Evolutionary conservation across 2,797 vertebrate genomes (phyloP), one percentile per base, ranked within the genome.

Genomic region (Peromyscus melanophrys): DNA sequence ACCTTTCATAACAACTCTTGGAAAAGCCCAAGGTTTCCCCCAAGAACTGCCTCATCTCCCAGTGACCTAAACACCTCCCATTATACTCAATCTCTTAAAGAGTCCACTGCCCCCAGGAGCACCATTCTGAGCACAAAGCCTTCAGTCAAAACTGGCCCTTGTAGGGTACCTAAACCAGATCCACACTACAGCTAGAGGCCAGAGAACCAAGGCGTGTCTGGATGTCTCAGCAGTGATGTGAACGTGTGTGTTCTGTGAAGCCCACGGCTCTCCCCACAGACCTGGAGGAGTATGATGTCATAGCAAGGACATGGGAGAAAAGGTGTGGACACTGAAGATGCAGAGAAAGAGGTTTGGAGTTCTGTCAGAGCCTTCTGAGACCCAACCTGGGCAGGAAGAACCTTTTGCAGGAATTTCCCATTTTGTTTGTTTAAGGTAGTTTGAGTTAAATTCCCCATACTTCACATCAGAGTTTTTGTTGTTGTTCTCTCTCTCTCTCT

Each of bases 291-390:
- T 40, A 61, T 89, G 75, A 93, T 37, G 59, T 46, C 71, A 46
- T 1, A 46, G 43, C 49, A 21, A 73, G 55, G 77, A 29, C 49
- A 25, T 4, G 67, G 25, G 65, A 69, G 63, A 40, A 46, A 37
- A 57, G n/a, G 23, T 37, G 23, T 63, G 52, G 52, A 57, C 31
- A 11, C 13, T 77, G 49, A 81, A 88, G 83, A 46, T 40, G 49
- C 40, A 96, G 52, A 82, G 84, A 75, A 73, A 76, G 69, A 13
- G 2, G 0, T 89, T 92, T 94, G 57, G 34, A 31, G 82, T 96
- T 96, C 71, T 75, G 37, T 81, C 93, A 61, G 88, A 92, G 19
- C 27, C 77, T 92, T 49, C 89, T 89, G 65, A 96, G 87, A 75
- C 34, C 21, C 83, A 78, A 0, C 12, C 19, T 16, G 23, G 43